Conservation (phyloP, 2,888 invertebrate species). For the Tetanocera ferruginea region DNA sequence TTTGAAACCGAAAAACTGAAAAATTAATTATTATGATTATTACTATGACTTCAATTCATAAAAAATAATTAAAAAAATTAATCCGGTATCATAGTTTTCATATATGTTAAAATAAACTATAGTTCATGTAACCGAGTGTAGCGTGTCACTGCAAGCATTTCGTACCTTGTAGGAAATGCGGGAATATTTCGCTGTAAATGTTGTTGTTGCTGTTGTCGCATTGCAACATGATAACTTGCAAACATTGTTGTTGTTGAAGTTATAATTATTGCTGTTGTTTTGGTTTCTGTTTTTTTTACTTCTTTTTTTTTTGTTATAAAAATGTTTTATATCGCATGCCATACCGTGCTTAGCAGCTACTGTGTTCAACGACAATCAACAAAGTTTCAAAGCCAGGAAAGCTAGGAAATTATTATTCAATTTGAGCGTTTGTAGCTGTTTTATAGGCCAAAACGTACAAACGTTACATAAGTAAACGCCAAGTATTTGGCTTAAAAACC, state of each 20-base stretch:
- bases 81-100: too few relatives aligned
- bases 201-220: neutral
- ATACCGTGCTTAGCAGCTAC: neutral
- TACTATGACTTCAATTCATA: too few relatives aligned
- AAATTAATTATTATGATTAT: too few relatives aligned
- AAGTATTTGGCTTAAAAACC: constrained; percentile 4
- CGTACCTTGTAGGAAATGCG: neutral
- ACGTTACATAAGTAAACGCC: neutral
- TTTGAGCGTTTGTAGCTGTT: neutral
- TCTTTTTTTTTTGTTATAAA: neutral
- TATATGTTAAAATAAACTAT: too few relatives aligned
- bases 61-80: too few relatives aligned
- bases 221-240: neutral
- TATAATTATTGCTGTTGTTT: neutral
- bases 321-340: neutral
- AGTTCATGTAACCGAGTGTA: neutral
- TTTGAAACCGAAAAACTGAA: too few relatives aligned
- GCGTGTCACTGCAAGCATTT: neutral
- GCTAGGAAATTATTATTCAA: constrained; percentile 24
- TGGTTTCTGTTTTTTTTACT: neutral
- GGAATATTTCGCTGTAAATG: neutral
- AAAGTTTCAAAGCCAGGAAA: neutral
- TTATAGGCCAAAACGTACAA: constrained; percentile 33
- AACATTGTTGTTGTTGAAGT: neutral
- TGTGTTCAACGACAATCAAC: neutral